Conservation (phyloP, 2,888 invertebrate species). For the Andrena chrysosceles region DNA sequence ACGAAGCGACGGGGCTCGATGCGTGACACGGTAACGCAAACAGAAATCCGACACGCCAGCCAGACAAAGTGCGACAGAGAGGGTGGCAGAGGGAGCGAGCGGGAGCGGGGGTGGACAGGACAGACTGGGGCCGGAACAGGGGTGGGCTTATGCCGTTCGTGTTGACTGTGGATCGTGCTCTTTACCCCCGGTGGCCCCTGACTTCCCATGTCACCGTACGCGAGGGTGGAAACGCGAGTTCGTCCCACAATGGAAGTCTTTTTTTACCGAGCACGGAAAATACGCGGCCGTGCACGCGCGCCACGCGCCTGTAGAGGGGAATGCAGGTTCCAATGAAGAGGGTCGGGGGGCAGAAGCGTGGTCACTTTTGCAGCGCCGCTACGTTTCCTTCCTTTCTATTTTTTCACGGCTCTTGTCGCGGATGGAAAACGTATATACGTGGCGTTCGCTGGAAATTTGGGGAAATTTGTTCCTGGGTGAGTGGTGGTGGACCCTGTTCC, state of each 20-base stretch:
- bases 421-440: not conserved
- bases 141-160: conserved; percentile 82
- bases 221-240: conserved; percentile 82
- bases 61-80: conserved; percentile 80
- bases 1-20: conserved; percentile 80
- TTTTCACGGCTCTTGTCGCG: not conserved
- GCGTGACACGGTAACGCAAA: conserved; percentile 83
- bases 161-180: conserved; percentile 80
- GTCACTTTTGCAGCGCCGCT: conserved; percentile 47
- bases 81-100: conserved; percentile 81
- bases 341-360: conserved; percentile 50
- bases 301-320: conserved; percentile 24
- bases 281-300: conserved; percentile 41
- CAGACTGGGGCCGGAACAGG: conserved; percentile 85
- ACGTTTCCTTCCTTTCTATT: not conserved
- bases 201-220: conserved; percentile 77
- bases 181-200: conserved; percentile 75
- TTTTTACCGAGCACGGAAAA: conserved; percentile 68
- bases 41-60: conserved; percentile 83
- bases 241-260: conserved; percentile 80
- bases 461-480: not conserved
- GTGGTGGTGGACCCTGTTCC: not conserved
- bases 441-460: not conserved
- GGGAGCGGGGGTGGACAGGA: conserved; percentile 85
- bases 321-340: conserved; percentile 11